Conservation (phyloP, 2,797 vertebrate genomes). For the Crenichthys baileyi region DNA sequence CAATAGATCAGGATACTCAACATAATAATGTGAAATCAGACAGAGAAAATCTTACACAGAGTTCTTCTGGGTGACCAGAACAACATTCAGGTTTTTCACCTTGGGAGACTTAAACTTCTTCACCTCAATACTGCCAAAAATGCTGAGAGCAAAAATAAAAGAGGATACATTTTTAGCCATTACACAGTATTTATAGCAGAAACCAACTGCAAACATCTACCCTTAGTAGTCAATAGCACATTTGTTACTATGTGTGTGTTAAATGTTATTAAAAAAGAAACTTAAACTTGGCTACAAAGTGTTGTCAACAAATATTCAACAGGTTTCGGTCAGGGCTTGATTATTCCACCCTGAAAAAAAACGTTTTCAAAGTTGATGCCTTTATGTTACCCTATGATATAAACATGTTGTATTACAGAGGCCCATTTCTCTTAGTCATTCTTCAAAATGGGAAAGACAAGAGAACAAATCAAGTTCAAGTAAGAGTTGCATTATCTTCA, state of each 20-base stretch:
- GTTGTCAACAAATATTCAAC: not conserved
- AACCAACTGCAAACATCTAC: not conserved
- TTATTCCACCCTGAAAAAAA: not conserved
- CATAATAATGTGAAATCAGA: not conserved
- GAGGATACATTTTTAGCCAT: not conserved
- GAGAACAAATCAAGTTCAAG: no score
- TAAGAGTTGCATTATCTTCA: no score
- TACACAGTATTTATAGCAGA: not conserved
- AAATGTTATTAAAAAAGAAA: not conserved
- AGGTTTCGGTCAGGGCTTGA: not conserved
- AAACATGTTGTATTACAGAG: no score
- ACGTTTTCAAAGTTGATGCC: no score
- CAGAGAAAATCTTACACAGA: constrained; percentile 56
- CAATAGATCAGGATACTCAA: not conserved
- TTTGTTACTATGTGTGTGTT: not conserved
- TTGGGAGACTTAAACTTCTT: constrained; percentile 42
- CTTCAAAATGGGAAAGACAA: no score
- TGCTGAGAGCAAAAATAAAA: constrained; percentile 41
- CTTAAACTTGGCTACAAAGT: not conserved
- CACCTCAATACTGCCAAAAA: constrained; percentile 71
- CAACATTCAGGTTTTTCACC: constrained; percentile 58
- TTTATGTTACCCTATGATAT: no score
- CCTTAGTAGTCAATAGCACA: not conserved
- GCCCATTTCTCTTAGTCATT: no score
- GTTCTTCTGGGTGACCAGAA: constrained; percentile 61